Base-by-base conservation (phyloP, 2,113 vertebrate genomes). In the Myotis lucifugus region DNA sequence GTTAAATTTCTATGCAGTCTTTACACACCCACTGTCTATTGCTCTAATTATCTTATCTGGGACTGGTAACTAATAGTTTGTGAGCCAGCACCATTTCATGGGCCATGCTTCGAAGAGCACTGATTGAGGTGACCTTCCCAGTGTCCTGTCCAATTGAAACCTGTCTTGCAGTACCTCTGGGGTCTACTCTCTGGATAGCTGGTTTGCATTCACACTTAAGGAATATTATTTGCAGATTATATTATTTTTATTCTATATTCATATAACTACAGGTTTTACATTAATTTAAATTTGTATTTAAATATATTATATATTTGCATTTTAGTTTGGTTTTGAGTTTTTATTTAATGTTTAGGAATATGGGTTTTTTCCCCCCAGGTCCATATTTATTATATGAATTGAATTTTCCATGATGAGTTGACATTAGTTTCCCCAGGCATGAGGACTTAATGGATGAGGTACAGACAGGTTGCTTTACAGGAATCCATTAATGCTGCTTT, bases 401-500 rank as follows among this genome's bases (percentile, higher is more conserved):
- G 15, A 97, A 40, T 94, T 87, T 52, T 96, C 66, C 6, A 85
- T 17, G 14, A 76, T 66, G 52, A n/a, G n/a, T 52, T 64, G 86
- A 69, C 66, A 85, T 72, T 25, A 29, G 67, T 18, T 76, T 90
- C 67, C 46, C 25, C 42, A 56, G 66, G 79, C n/a, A 56, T 14
- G 82, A 79, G 40, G 29, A 69, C 27, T 21, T n/a, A 23, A 54
- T 37, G 32, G 70, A 32, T 23, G 13, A 56, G 48, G 32, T 37
- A 48, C 48, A 84, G 27, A 79, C 2, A 69, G 70, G 23, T 37
- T 34, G 46, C 46, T 76, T 76, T 15, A 18, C 2, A 29, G 40
- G 27, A 77, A 76, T 29, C n/a, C 46, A 95, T 85, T 98, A 98
- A 99, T 87, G 99, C 98, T 18, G 98, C 97, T 91, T 98, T 97